Base-by-base conservation (phyloP, 2,888 invertebrate species). In the Luperina testacea region DNA sequence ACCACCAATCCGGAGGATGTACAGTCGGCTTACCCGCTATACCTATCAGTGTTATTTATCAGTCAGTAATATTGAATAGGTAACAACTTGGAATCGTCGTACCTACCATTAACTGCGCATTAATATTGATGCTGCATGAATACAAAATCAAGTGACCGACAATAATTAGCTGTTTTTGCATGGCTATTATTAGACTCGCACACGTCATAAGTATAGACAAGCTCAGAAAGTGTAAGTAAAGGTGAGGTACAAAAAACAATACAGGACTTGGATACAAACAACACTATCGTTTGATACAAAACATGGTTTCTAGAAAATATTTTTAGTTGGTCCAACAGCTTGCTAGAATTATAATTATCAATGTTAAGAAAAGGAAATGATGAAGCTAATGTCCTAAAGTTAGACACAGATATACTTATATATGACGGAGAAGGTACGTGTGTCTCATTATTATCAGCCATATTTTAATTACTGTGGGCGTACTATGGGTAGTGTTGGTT, bases 81-180 rank as follows among this genome's bases (percentile, higher is more conserved):
- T 48, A 53, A 2, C 17, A n/a, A 59, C 51, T 24, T 6, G 2
- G 17, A 68, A 67, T 48, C 17, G 5, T 17, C 20, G n/a, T 73
- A 57, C 24, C 51, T 67, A 45, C 9, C 1, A 80, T 15, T 59
- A 48, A 45, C 51, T 45, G 53, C 51, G 61, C 27, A 72, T 32
- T 72, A 67, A 63, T 42, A 7, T 7, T 81, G 77, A 69, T 32
- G 57, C 7, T 32, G 63, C 42, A 15, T 15, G n/a, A 17, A 57
- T 76, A 48, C 20, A 51, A 71, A 53, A 57, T 57, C 0, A 45
- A 64, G 64, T 78, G 63, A 57, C 63, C 27, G 32, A 71, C n/a
- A 64, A 53, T 51, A 48, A 68, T 65, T 27, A 17, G 3, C 8
- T 27, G 32, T 70, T 73, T 77, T 78, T 63, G 32, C 20, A n/a